Conservation (phyloP, 2,888 invertebrate species). For the Biston stratarius region DNA sequence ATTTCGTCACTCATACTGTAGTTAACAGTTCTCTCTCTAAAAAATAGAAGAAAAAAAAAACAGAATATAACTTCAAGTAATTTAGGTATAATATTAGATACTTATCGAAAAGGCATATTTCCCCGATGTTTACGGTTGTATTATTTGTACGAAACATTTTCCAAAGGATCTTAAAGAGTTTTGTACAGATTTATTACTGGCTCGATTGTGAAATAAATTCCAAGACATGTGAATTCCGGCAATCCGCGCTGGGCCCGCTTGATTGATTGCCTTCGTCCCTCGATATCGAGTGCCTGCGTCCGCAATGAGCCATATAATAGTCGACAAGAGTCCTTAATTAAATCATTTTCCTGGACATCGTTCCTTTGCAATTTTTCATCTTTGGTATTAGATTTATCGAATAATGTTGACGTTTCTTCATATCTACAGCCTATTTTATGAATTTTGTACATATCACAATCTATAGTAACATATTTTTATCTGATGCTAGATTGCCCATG, state of each 20-base stretch:
- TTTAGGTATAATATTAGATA: too few species aligned
- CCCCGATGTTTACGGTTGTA: constrained; percentile 7
- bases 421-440: too few species aligned
- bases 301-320: constrained; percentile 37
- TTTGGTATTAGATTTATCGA: constrained; percentile 6
- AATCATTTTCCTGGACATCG: constrained; percentile 33
- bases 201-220: constrained; percentile 34
- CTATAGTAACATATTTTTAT: too few species aligned
- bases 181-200: constrained; percentile 27
- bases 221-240: constrained; percentile 36
- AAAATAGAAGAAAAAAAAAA: too few species aligned
- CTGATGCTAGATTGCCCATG: too few species aligned
- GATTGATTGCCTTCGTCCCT: constrained; percentile 34
- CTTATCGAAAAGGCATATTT: background rate
- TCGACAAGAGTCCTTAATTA: constrained; percentile 36
- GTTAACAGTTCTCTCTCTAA: too few species aligned
- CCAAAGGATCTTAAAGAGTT: constrained; percentile 20
- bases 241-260: constrained; percentile 23
- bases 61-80: too few species aligned
- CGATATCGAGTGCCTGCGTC: constrained; percentile 32
- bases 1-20: too few species aligned
- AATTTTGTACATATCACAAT: background rate
- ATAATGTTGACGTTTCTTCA: background rate
- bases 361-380: constrained; percentile 12
- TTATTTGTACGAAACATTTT: constrained; percentile 8